A percentile compares a stretch with the other conserved stretches of the same genome.
These are phyloP conservation scores for Gymnodraco acuticeps DNA, from an alignment of 2,797 vertebrate species.

Conservation along the genomic window DNA sequence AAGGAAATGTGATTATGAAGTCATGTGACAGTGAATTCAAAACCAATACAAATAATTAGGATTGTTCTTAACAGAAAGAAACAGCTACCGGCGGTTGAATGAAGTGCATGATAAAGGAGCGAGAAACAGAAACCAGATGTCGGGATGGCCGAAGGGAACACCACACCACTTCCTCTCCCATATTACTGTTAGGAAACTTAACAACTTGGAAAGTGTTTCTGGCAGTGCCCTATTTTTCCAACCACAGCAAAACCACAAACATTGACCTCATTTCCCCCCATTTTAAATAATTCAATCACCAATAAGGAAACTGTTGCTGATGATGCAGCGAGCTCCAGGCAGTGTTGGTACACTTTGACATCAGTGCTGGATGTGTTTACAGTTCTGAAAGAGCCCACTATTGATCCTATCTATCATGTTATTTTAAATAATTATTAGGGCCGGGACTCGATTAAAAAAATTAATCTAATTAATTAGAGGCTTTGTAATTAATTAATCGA, in stretches of 20 bases:
- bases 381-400: background rate
- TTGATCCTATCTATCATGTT: background rate
- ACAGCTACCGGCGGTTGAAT: conserved; percentile 2
- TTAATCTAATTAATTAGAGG: no score
- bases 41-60: background rate
- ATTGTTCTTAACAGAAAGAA: background rate
- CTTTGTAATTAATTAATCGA: no score
- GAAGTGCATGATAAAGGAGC: conserved; percentile 1
- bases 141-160: conserved; percentile 14
- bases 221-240: conserved; percentile 34
- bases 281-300: background rate
- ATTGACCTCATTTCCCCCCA: no score
- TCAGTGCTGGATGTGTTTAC: background rate
- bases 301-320: background rate
- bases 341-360: background rate
- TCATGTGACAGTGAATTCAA: background rate
- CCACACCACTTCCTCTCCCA: conserved; percentile 36
- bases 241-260: background rate
- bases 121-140: conserved; percentile 25
- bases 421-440: no score
- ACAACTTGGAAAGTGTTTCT: conserved; percentile 25
- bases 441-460: no score
- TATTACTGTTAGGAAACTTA: conserved; percentile 15
- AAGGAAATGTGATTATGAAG: background rate
- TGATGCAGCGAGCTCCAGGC: no score